Evolutionary conservation across 2,888 invertebrate genomes (phyloP), one percentile per base, ranked within the genome.

Genomic region (Muschampia plurimacula): DNA sequence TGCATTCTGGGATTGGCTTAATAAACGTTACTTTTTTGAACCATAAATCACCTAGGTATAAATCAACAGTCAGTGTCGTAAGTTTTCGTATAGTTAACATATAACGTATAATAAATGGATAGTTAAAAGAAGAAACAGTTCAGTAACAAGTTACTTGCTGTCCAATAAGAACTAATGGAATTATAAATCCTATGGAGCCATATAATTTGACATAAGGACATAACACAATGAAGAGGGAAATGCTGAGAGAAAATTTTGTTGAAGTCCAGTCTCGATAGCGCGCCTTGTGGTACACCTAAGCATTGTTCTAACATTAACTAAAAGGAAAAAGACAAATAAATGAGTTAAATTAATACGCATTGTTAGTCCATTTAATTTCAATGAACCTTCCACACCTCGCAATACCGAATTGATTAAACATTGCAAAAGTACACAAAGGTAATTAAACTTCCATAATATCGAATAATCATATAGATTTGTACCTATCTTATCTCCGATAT

Each of bases 401-500:
- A 55, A 55, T 55, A 55, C 3, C 22, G 10, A 28, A 28, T 28
- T 55, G 55, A 55, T 55, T 55, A 55, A 28, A 2, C 55, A 15
- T 52, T 52, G 15, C 55, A 22, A 55, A 22, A 10, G 28, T 32
- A 32, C 32, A 32, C 12, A 55, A 55, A 55, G 55, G 55, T 55
- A 55, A 55, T 55, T 55, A 55, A 28, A 28, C 55, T 55, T 15
- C 9, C 9, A 52, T 52, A 28, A 55, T 57, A 57, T 57, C 57
- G 57, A 57, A 57, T 8, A 32, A 13, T 28, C 8, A 28, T 57
- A 57, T 12, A 55, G 55, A 55, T 57, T 28, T 55, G 55, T 12
- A 57, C 57, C 12, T 57, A 57, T 57, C 57, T 57, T 57, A 57
- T 57, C 57, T 28, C 13, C 57, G 57, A 57, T 57, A 57, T 28